Conservation (phyloP, 1,140 invertebrate genomes). For the Condylostylus longicornis region DNA sequence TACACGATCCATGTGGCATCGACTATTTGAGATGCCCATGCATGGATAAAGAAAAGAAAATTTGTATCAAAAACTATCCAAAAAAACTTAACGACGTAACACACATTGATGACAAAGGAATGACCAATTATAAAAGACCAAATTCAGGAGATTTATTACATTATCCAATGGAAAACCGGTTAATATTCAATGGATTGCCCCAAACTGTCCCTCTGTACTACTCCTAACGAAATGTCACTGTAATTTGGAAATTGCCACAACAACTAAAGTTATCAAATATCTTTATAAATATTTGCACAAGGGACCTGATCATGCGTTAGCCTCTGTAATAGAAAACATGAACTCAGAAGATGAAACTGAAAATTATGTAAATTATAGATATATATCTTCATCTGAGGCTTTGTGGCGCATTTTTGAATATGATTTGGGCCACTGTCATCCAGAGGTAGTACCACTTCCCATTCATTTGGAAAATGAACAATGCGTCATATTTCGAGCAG, state of each 20-base stretch:
- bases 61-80: not conserved
- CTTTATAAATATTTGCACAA: constrained; percentile 33
- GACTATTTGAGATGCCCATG: not conserved
- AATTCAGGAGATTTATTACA: not conserved
- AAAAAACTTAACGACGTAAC: not conserved
- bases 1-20: not conserved
- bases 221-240: constrained; percentile 13
- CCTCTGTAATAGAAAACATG: not conserved
- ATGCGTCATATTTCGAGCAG: no score
- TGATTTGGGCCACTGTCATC: not conserved
- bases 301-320: constrained; percentile 15
- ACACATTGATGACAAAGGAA: not conserved
- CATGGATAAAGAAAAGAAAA: not conserved
- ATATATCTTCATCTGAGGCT: not conserved
- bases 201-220: not conserved
- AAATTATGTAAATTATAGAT: not conserved
- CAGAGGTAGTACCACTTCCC: not conserved
- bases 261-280: constrained; percentile 29
- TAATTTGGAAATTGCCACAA: constrained; percentile 22
- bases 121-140: not conserved
- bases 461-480: not conserved
- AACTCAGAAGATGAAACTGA: constrained; percentile 1
- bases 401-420: constrained; percentile 1
- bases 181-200: not conserved
- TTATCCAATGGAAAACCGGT: not conserved